phyloP scores from a whole-genome alignment of 2,113 vertebrate genomes.

The Corythaeola cristata region DNA sequence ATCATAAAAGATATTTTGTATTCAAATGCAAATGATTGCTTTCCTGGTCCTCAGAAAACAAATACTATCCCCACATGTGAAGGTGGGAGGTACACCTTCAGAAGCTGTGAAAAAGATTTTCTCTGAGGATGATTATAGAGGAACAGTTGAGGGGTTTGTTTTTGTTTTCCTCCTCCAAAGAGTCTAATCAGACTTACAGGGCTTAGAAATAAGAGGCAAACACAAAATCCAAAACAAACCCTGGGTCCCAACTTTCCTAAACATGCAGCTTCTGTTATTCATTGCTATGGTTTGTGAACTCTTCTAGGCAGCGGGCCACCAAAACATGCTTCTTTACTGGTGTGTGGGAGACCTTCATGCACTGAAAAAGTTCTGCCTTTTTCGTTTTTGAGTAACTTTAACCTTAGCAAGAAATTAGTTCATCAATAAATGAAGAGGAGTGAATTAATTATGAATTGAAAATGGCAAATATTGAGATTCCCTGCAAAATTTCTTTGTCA shows the following conservation, averaged over 20 bases:
- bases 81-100: not conserved
- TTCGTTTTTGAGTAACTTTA: not conserved
- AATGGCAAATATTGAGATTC: constrained; percentile 14
- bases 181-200: not conserved
- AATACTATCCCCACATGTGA: not conserved
- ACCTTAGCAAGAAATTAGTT: constrained; percentile 28
- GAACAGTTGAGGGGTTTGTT: not conserved
- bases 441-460: constrained; percentile 23
- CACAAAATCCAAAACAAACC: not conserved
- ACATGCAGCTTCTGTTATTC: not conserved
- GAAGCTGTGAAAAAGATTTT: not conserved
- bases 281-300: not conserved
- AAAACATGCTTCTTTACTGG: not conserved
- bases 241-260: not conserved
- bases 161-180: not conserved
- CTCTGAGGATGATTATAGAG: not conserved
- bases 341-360: not conserved
- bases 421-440: constrained; percentile 42
- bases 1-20: not conserved
- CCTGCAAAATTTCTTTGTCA: not conserved
- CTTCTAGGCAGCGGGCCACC: not conserved
- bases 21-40: not conserved
- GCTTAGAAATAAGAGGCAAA: not conserved
- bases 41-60: not conserved
- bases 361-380: not conserved